Base-by-base conservation (phyloP, 2,888 invertebrate species). In the Andrena trimmerana region DNA sequence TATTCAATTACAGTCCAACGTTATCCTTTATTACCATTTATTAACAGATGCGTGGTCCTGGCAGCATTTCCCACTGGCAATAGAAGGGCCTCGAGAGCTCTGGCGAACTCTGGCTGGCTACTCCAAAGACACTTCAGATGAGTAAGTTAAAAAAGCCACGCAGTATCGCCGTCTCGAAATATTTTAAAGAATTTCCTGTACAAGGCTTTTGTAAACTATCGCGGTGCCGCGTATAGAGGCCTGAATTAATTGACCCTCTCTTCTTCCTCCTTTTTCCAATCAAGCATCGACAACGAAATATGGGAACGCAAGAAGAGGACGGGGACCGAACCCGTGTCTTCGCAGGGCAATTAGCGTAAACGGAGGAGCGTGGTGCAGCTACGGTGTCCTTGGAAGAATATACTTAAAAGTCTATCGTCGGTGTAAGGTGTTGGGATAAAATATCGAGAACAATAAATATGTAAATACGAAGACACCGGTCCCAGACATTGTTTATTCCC, bases 81-180 rank as follows among this genome's bases (percentile, higher is more conserved):
- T 93, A 71, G 92, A 93, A 84, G 93, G 93, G 0, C 92, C 93
- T 1, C 90, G 89, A 10, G 93, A 93, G 80, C 83, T 93, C n/a
- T 93, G 93, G 93, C 88, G 91, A 60, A 86, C 92, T 8, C 83
- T 93, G 36, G 93, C 93, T 5, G 90, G 91, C n/a, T 93, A 92
- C 59, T 89, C 92, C 20, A 88, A 83, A 8, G 90, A 91, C 50
- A 81, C 81, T 27, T 81, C 86, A 0, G 91, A 92, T 48, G 90
- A 89, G 93, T 93, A 62, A 83, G 89, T 89, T 68, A n/a, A 2
- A 0, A 52, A 66, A 54, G 6, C 16, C 36, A 27, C 20, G 7
- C 10, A 24, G 13, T 36, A 3, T 31, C 8, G 7, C 16, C n/a
- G 24, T 10, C 4, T 27, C 4, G 6, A 7, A 75, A 5, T 33